These are phyloP conservation scores for Corvus hawaiiensis DNA, from an alignment of 2,113 vertebrate species.

Conservation along the genomic window DNA sequence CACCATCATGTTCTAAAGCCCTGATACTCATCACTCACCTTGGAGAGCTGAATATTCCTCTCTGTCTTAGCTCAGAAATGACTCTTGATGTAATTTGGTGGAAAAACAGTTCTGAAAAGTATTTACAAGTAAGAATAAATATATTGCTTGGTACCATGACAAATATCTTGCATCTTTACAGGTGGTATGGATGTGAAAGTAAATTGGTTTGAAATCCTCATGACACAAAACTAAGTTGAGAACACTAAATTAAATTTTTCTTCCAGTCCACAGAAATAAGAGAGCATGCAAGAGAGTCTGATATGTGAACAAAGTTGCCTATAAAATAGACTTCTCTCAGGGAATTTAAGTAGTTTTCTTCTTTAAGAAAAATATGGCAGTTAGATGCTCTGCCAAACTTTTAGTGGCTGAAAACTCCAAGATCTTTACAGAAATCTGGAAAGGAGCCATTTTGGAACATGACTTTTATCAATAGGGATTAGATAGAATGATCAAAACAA, in stretches of 20 bases:
- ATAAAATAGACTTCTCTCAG: background rate
- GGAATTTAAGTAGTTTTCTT: background rate
- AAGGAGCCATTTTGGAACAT: background rate
- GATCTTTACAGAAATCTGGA: background rate
- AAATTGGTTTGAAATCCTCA: background rate
- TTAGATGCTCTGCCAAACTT: background rate
- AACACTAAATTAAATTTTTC: background rate
- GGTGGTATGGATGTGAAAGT: background rate
- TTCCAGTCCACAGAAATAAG: background rate
- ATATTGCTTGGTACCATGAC: background rate
- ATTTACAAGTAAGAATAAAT: background rate
- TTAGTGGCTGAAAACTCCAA: background rate
- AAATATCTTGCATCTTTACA: background rate
- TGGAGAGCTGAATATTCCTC: background rate
- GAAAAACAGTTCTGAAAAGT: background rate
- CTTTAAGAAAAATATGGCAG: background rate
- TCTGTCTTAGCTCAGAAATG: background rate
- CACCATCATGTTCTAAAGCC: background rate
- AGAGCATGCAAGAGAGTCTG: background rate
- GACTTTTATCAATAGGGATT: background rate
- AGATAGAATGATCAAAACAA: slow-evolving; percentile 22
- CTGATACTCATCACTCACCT: background rate
- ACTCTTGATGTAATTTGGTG: background rate
- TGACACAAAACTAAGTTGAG: background rate
- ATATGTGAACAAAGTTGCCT: background rate